phyloP scores from a whole-genome alignment of 1,140 invertebrate species.

The Eumeta japonica region DNA sequence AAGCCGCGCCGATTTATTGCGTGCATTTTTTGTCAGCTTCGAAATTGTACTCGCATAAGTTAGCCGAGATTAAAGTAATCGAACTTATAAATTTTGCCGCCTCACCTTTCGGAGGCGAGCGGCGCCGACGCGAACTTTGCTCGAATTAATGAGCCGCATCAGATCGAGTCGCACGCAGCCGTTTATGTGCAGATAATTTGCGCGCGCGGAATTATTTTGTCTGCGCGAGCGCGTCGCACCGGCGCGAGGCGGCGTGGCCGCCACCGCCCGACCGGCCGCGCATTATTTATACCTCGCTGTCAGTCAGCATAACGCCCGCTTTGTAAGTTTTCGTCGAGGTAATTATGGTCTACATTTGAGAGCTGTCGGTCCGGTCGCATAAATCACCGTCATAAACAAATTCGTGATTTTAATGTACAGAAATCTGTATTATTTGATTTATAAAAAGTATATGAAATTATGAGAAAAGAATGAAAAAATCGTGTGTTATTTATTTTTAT shows the following conservation, averaged over 20 bases:
- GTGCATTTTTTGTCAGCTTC: slow-evolving; percentile 58
- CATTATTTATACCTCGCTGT: slow-evolving; percentile 1
- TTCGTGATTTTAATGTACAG: no score
- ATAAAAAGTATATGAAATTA: no score
- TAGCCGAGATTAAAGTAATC: slow-evolving; percentile 58
- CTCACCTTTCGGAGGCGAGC: slow-evolving; percentile 53
- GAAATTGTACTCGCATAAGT: slow-evolving; percentile 58
- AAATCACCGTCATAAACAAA: no score
- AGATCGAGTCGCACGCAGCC: slow-evolving; percentile 52
- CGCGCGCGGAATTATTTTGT: slow-evolving; percentile 41
- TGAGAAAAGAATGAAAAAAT: no score
- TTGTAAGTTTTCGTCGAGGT: no score
- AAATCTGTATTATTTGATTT: no score
- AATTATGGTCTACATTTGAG: no score
- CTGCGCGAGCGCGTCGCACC: slow-evolving; percentile 22
- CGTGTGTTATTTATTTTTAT: no score
- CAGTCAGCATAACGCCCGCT: neutral
- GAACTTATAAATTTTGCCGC: slow-evolving; percentile 59
- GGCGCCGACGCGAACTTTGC: slow-evolving; percentile 54
- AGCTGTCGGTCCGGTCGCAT: no score
- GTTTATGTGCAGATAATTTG: slow-evolving; percentile 56
- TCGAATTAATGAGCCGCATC: slow-evolving; percentile 57
- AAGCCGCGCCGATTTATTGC: slow-evolving; percentile 49
- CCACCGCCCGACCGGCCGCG: no score
- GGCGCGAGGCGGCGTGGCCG: slow-evolving; percentile 26